Conservation (phyloP, 2,797 vertebrate genomes). For the Myripristis murdjan region DNA sequence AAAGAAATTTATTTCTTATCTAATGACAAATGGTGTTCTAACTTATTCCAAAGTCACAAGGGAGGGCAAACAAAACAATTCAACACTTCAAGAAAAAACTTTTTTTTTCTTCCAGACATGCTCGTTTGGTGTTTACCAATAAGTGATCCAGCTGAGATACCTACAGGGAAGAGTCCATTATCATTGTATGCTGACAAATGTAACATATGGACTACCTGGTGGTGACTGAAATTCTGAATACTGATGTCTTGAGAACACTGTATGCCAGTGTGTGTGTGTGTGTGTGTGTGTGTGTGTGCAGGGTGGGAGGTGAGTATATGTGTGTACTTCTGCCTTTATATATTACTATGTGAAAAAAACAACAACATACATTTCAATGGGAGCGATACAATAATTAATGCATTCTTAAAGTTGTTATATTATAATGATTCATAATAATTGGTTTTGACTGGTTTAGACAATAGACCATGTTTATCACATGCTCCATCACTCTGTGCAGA, state of each 20-base stretch:
- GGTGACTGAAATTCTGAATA: conserved; percentile 54
- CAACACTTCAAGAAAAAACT: conserved; percentile 49
- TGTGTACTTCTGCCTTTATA: too few species aligned
- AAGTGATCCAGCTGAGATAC: conserved; percentile 64
- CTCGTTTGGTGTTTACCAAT: conserved; percentile 60
- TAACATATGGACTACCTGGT: conserved; percentile 66
- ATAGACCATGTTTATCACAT: conserved; percentile 38
- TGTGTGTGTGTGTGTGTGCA: neutral
- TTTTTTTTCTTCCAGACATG: conserved; percentile 24
- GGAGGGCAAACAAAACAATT: conserved; percentile 29
- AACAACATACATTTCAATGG: conserved; percentile 25
- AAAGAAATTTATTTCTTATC: conserved; percentile 27
- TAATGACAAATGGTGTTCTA: conserved; percentile 43
- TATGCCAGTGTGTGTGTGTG: conserved; percentile 9
- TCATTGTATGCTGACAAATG: conserved; percentile 58
- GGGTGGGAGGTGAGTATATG: too few species aligned
- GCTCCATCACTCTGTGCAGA: neutral
- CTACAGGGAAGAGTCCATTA: conserved; percentile 57
- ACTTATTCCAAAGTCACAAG: conserved; percentile 36
- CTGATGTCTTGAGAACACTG: conserved; percentile 33
- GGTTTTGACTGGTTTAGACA: conserved; percentile 49
- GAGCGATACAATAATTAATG: conserved; percentile 41
- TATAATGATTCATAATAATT: conserved; percentile 50
- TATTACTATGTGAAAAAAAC: conserved; percentile 18
- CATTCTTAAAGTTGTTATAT: conserved; percentile 42